Evolutionary conservation across 92 coral and sea anemone genomes (phyloP).

Genomic region (Epizoanthus scotinus): DNA sequence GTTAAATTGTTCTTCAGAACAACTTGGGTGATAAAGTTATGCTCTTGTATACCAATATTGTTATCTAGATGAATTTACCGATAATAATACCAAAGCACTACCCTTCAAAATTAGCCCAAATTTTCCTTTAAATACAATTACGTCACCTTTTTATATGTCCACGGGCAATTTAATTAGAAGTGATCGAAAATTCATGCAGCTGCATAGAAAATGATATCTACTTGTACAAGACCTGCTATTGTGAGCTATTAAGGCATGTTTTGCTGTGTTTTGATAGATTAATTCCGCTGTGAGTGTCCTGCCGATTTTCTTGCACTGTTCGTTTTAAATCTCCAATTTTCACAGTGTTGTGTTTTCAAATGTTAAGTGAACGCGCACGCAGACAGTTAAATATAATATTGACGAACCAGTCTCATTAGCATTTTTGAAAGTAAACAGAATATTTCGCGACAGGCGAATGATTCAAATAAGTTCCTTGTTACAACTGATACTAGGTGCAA

Average conservation of each 20-base stretch:
- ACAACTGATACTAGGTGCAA: neutral
- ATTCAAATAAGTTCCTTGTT: constrained; percentile 15
- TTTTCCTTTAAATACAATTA: constrained; percentile 2
- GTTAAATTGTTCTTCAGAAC: neutral
- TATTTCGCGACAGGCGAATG: neutral
- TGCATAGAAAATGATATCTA: constrained; percentile 18
- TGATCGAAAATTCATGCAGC: constrained; percentile 25
- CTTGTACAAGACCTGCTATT: neutral
- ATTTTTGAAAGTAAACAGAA: constrained; percentile 31
- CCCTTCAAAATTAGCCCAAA: constrained; percentile 23
- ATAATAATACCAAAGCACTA: constrained; percentile 25
- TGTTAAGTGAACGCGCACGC: neutral
- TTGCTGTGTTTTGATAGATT: constrained; percentile 9
- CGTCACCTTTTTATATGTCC: constrained; percentile 16
- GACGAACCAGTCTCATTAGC: constrained; percentile 28
- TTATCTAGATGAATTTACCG: constrained; percentile 22
- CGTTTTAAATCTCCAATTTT: neutral
- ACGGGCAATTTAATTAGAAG: neutral
- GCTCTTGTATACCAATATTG: neutral
- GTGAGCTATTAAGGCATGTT: constrained; percentile 6
- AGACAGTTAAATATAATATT: neutral
- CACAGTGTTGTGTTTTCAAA: neutral
- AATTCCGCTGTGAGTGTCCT: neutral
- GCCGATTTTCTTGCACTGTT: neutral
- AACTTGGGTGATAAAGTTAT: constrained; percentile 8